These are phyloP conservation scores for Myrmecophaga tridactyla DNA, from an alignment of 2,113 vertebrate species.

Conservation along the genomic window DNA sequence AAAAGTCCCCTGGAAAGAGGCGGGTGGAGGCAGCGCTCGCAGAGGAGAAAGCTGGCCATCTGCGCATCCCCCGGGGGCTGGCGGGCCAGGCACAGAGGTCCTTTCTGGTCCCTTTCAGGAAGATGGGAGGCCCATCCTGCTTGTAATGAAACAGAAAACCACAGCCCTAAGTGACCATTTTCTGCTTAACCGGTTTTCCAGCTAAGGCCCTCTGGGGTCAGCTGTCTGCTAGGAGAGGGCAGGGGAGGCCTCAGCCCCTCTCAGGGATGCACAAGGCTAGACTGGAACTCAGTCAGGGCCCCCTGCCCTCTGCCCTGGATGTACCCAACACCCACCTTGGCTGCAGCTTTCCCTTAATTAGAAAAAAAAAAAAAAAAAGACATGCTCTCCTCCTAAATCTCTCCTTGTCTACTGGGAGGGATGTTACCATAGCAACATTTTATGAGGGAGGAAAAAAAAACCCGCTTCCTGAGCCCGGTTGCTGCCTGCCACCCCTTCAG, in stretches of 20 bases:
- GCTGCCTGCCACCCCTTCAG: background rate
- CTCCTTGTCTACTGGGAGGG: background rate
- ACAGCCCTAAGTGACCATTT: too few relatives aligned
- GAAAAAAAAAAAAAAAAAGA: background rate
- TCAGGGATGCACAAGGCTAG: background rate
- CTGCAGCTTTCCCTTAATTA: background rate
- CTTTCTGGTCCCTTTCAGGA: background rate
- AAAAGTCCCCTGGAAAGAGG: background rate
- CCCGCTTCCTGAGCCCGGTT: background rate
- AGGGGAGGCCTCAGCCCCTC: background rate
- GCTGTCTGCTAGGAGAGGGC: background rate
- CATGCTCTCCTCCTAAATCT: background rate
- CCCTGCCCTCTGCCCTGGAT: background rate
- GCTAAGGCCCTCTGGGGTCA: background rate
- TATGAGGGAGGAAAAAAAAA: background rate
- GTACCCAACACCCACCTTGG: background rate
- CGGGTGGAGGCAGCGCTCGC: background rate
- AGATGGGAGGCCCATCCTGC: background rate
- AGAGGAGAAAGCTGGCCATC: background rate
- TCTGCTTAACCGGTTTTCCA: background rate
- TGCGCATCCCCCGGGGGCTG: background rate
- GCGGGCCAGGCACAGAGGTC: too few relatives aligned
- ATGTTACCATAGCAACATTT: background rate
- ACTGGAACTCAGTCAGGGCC: background rate
- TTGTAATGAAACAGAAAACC: background rate